Base-by-base conservation (phyloP, 1,140 invertebrate genomes). In the Fopius arisanus region DNA sequence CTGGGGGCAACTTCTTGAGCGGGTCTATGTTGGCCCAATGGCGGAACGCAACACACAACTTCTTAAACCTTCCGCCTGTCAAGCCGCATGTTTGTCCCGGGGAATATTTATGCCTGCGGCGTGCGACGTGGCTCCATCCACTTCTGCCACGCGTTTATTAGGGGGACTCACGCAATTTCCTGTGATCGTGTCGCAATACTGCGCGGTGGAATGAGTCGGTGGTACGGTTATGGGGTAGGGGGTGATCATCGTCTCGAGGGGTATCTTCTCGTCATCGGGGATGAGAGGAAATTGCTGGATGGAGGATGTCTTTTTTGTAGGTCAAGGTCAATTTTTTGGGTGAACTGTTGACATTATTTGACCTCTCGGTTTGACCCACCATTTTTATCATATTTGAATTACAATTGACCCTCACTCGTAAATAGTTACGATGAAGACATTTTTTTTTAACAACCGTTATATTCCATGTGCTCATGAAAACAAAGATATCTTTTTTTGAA, bases 61-160 rank as follows among this genome's bases (percentile, higher is more conserved):
- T 75, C 73, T 75, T 70, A 71, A 71, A 71, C 73, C 73, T 66
- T 73, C 67, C 73, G 70, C 70, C 74, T 78, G 74, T 76, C 73
- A 70, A 62, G 74, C 33, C 40, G 67, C 72, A 68, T 76, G 78
- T 82, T 79, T 81, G 78, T 81, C 67, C 79, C 21, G 16, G 16
- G n/a, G 66, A 71, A 80, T 82, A 83, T 84, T 85, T 84, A 83
- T 81, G 74, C 76, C 62, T 21, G 40, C 76, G 70, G 65, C 70
- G 73, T 71, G 67, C 26, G 21, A 41, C 54, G 67, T 59, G 70
- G 37, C 62, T 33, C 40, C 62, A 66, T 70, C 59, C 75, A 67
- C 51, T 65, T 74, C 23, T 48, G 40, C 40, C 70, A 54, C 26
- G 41, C 29, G 26, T 62, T 79, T 80, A 82, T 78, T 77, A 73